Evolutionary conservation across 2,797 vertebrate species (phyloP).

Genomic region (Gadopsis bispinosus): DNA sequence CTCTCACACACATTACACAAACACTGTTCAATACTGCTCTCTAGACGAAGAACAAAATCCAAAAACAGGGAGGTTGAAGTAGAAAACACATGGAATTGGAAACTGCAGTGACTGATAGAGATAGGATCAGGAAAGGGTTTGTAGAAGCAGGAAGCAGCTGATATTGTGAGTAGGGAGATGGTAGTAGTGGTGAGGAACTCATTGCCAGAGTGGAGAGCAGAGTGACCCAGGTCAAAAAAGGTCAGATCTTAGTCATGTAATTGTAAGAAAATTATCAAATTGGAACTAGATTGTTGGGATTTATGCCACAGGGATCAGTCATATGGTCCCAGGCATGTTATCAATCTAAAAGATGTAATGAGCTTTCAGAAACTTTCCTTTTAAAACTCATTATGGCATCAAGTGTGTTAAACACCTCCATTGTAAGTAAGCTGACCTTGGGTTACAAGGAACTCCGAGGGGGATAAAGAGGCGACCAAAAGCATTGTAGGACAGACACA

Average conservation of each 20-base stretch:
- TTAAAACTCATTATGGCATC: background rate
- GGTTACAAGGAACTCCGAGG: conserved; percentile 3
- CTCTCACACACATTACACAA: conserved; percentile 8
- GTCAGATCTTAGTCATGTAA: conserved; percentile 9
- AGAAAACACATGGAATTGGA: background rate
- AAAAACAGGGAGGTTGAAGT: background rate
- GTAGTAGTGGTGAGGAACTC: conserved; percentile 9
- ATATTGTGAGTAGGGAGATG: conserved; percentile 8
- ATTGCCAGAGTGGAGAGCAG: conserved; percentile 21
- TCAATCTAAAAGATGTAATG: background rate
- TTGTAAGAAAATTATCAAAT: background rate
- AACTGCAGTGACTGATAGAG: background rate
- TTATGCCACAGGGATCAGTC: background rate
- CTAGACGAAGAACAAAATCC: conserved; percentile 45
- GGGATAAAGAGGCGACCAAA: background rate
- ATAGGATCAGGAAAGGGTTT: background rate
- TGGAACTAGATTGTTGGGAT: background rate
- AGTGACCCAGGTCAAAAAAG: conserved; percentile 35
- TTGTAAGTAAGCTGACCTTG: background rate
- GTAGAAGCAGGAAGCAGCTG: conserved; percentile 20
- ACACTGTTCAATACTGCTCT: conserved; percentile 55
- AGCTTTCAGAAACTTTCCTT: background rate
- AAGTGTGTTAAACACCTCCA: background rate
- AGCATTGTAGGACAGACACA: conserved; percentile 3
- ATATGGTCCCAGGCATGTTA: conserved; percentile 3